Conservation (phyloP, 2,113 vertebrate genomes). For the Carassius auratus region DNA sequence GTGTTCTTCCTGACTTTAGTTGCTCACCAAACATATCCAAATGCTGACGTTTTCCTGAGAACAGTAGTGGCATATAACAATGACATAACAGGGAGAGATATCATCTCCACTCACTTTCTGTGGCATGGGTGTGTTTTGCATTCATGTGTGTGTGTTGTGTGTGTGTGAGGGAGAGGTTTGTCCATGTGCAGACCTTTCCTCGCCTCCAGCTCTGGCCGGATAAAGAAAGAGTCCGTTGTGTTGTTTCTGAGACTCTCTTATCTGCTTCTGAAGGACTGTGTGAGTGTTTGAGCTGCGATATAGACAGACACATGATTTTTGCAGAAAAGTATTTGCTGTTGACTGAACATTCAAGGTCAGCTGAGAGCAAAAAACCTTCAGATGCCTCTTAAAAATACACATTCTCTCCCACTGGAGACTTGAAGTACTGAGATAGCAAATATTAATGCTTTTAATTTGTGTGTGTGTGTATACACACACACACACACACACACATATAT, state of each 20-base stretch:
- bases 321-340: neutral
- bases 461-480: too few relatives aligned
- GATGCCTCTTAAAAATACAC: neutral
- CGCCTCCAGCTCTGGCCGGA: neutral
- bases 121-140: neutral
- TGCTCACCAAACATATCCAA: neutral
- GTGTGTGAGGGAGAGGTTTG: neutral
- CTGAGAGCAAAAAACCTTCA: neutral
- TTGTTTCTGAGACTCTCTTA: conserved; percentile 12
- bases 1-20: neutral
- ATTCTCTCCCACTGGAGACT: neutral
- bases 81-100: neutral
- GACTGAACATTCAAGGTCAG: neutral
- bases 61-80: neutral
- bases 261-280: conserved; percentile 9
- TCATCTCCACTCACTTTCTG: neutral
- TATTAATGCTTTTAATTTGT: neutral
- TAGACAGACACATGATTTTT: neutral
- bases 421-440: neutral
- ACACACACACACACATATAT: too few relatives aligned
- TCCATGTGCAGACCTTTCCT: neutral
- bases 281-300: neutral
- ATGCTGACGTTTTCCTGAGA: neutral
- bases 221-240: neutral
- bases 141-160: neutral